phyloP scores from a whole-genome alignment of 2,113 vertebrate species.

The Heptranchias perlo region DNA sequence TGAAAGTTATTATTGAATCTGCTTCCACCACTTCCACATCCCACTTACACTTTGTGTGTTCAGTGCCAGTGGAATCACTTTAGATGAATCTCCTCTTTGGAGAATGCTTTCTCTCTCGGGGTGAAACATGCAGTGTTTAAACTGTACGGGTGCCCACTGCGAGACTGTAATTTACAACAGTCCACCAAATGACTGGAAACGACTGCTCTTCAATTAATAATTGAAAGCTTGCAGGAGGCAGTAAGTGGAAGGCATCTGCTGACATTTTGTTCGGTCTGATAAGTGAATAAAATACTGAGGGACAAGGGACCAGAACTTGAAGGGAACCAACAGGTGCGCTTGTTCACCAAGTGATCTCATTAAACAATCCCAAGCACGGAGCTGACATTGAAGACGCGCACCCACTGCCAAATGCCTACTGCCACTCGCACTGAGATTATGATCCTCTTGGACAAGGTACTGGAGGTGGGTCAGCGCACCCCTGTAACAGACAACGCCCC shows the following conservation, averaged over 20 bases:
- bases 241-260: not conserved
- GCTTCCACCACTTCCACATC: not conserved
- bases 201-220: not conserved
- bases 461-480: too few relatives aligned
- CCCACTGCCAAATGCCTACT: too few relatives aligned
- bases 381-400: not conserved
- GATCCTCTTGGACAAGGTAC: too few relatives aligned
- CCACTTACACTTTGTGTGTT: not conserved
- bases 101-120: not conserved
- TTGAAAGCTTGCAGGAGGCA: not conserved
- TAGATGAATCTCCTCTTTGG: not conserved
- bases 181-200: not conserved
- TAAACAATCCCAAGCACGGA: not conserved
- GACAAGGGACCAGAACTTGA: not conserved
- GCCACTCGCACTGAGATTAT: too few relatives aligned
- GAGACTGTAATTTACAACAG: not conserved
- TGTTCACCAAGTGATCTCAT: not conserved
- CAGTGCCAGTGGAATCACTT: not conserved
- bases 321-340: not conserved
- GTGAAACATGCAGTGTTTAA: not conserved
- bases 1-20: not conserved
- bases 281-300: not conserved
- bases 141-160: not conserved
- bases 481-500: too few relatives aligned
- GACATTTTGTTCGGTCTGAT: not conserved